Conservation (phyloP, 2,797 vertebrate species). For the Argya squamiceps region DNA sequence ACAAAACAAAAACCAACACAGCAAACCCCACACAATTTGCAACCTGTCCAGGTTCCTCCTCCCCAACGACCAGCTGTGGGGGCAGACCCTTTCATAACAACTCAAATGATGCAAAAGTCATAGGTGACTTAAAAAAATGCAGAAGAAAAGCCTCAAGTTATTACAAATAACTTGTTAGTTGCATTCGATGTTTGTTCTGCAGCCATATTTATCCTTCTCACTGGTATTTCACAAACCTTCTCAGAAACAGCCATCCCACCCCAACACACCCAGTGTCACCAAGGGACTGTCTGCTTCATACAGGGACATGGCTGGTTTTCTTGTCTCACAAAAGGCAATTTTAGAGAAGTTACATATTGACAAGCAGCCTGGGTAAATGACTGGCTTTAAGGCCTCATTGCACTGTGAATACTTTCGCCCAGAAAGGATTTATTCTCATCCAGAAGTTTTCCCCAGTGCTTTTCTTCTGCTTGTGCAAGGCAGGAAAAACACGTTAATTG, state of each 20-base stretch:
- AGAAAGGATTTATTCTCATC: background rate
- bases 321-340: background rate
- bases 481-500: background rate
- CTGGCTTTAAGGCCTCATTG: background rate
- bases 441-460: conserved; percentile 5
- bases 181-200: background rate
- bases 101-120: background rate
- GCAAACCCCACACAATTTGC: background rate
- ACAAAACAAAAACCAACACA: background rate
- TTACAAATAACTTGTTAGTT: background rate
- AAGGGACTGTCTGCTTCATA: background rate
- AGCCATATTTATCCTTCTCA: background rate
- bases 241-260: background rate
- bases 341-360: background rate
- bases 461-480: background rate
- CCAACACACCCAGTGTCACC: background rate
- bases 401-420: background rate
- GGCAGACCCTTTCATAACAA: background rate
- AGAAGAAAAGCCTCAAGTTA: background rate
- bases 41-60: background rate
- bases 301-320: background rate
- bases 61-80: background rate
- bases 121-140: background rate
- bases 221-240: background rate
- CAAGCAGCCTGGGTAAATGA: background rate